Evolutionary conservation across 2,888 invertebrate genomes (phyloP), one percentile per base, ranked within the genome.

Genomic region (Thymelicus acteon): DNA sequence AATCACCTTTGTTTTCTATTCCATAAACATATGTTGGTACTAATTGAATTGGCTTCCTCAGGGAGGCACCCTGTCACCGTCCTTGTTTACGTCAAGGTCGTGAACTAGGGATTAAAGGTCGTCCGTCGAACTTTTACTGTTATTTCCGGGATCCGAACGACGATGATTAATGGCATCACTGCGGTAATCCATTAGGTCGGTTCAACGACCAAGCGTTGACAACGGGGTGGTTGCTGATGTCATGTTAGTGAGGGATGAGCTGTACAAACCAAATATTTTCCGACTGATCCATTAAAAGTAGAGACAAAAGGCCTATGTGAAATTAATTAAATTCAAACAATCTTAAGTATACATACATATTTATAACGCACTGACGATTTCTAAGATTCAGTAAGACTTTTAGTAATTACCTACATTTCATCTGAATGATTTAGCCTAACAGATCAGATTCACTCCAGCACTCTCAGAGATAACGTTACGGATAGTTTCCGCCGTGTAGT

Each of bases 101-200:
- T 58, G 13, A 13, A 44, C 12, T 48, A 31, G 31, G 60, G 49
- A 54, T 48, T 48, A 80, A 88, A 88, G 88, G 89, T 85, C 90
- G 87, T 83, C 69, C 86, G 78, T 80, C 81, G 89, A 90, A 87
- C 90, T 84, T 70, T 83, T 79, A 78, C 74, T 80, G 67, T 74
- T 75, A 74, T 82, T 89, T 89, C 87, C 90, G 87, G 83, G 86
- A 84, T 76, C 78, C 77, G 74, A 82, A 82, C 78, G 73, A 76
- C 74, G 76, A 86, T 90, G 90, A 90, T 85, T 86, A 87, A 91
- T 88, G 82, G 74, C 73, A 72, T 78, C 77, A 78, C 74, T 74
- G 75, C 73, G 75, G 76, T 72, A 81, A 78, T 76, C 75, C 79
- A 81, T 81, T 80, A 79, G 77, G 70, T 63, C 67, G 73, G 81